Evolutionary conservation across 2,888 invertebrate species (phyloP), one percentile per base, ranked within the genome.

Genomic region (Beris morrisii): DNA sequence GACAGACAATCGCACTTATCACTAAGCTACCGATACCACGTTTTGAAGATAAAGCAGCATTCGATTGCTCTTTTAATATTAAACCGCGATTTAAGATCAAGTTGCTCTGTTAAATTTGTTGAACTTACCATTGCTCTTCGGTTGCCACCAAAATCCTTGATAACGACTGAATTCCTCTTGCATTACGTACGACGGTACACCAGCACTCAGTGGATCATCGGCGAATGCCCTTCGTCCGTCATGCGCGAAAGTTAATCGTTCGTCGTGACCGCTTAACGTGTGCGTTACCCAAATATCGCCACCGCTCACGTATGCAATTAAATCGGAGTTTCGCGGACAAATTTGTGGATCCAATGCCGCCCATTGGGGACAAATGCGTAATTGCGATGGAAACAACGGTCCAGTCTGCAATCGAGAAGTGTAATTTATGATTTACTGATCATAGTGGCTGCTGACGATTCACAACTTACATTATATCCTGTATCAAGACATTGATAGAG

Each of bases 111-210:
- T 22, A 22, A 22, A 48, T 48, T 48, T 48, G 2, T 48, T 38
- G 7, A 38, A 38, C 28, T 66, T 74, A 88, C 88, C 87, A 70
- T 85, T 83, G 55, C 86, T 85, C 71, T 84, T 84, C 0, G 95
- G 94, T 75, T 95, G 94, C 98, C 99, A 99, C 98, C 98, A 99
- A 80, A 94, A 97, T 0, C 97, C 98, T 67, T 93, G 93, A 79
- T 95, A 98, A 44, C 97, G 84, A 71, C 92, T 92, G 81, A 99
- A 97, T 82, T 99, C 99, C 79, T 99, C 99, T 80, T 98, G 98
- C 78, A 96, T 95, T 0, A 99, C 95, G 81, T 97, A 99, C 2
- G 96, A 95, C 0, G 99, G 97, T n/a, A 95, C 90, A 0, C 98
- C 98, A 0, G 97, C 95, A 74, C 91, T 92, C 0, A 90, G 80